Base-by-base conservation (phyloP, 2,113 vertebrate genomes). In the Struthio camelus region DNA sequence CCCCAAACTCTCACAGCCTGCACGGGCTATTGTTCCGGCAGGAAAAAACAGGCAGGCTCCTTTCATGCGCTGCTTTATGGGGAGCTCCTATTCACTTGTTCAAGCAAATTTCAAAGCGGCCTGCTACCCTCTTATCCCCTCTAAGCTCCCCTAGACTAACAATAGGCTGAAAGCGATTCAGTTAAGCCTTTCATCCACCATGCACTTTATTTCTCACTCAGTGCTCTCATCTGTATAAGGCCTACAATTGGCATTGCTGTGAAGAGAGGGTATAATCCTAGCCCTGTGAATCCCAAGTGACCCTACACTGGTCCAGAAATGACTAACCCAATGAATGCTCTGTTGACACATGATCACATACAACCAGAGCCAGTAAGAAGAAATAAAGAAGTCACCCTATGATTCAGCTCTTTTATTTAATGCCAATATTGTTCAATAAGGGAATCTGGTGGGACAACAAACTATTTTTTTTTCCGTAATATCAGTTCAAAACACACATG, bases 111-210 rank as follows among this genome's bases (percentile, higher is more conserved):
- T 99, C 99, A 99, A 99, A 99, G 99, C 98, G 97, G 98, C 98
- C 98, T 98, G 98, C 98, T 98, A 98, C 98, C 98, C 98, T 98
- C 98, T 99, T 98, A 98, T 98, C 98, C 98, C 98, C 96, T 94
- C 98, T 98, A 98, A 99, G 98, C 99, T 98, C 98, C 98, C 98
- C 98, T 97, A 89, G 98, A 97, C 97, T 98, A 99, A 99, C 99
- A 99, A 99, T 99, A 98, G 98, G 98, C 99, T 99, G 98, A 99
- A 99, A 99, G 98, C 97, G 98, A 98, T 99, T 99, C 98, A 98
- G 98, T 98, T 98, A 98, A 98, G 98, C 98, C 98, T 98, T 99
- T 98, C 99, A 99, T 99, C 98, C 98, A 98, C 98, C 97, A 96
- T 98, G 98, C 98, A 98, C 98, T 98, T 98, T 98, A 98, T 98